Conservation (phyloP, 2,797 vertebrate genomes). For the Prionace glauca region DNA sequence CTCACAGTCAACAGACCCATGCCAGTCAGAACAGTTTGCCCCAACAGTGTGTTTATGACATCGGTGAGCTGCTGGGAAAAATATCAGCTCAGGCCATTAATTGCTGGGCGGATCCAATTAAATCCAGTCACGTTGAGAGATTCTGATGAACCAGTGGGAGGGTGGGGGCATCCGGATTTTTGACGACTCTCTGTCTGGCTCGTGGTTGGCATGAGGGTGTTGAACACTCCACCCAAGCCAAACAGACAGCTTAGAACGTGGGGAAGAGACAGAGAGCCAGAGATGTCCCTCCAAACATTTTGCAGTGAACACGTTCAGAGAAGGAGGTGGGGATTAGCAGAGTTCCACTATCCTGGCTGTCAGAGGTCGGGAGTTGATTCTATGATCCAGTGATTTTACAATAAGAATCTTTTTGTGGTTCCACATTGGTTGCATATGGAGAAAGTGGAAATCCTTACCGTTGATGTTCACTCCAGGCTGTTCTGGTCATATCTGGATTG, state of each 20-base stretch:
- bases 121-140: background rate
- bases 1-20: background rate
- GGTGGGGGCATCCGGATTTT: background rate
- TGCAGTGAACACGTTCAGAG: too few relatives aligned
- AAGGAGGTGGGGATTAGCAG: too few relatives aligned
- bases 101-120: background rate
- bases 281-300: too few relatives aligned
- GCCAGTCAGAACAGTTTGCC: background rate
- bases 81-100: background rate
- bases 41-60: background rate
- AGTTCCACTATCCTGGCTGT: too few relatives aligned
- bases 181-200: background rate
- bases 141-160: background rate
- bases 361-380: too few relatives aligned
- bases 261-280: too few relatives aligned
- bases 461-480: background rate
- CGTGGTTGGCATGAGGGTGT: background rate
- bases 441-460: background rate
- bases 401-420: background rate
- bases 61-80: background rate
- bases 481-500: background rate
- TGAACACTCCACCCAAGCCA: background rate
- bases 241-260: background rate
- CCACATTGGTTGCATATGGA: background rate
- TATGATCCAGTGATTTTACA: too few relatives aligned